Base-by-base conservation (phyloP, 2,888 invertebrate genomes). In the Dastarcus helophoroides region DNA sequence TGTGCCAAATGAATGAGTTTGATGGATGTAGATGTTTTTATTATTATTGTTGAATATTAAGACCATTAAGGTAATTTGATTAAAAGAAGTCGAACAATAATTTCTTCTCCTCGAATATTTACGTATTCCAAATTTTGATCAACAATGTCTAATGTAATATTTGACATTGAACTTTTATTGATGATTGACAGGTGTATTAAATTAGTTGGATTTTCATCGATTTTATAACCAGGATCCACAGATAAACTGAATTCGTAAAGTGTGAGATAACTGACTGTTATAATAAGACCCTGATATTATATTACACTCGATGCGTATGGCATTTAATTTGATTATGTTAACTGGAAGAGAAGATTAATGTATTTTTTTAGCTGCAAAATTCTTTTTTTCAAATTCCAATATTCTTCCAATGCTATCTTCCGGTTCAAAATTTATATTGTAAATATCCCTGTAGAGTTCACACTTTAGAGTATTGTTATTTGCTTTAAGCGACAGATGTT, bases 221-320 rank as follows among this genome's bases (percentile, higher is more conserved):
- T 47, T 42, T 51, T 49, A 47, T 52, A 58, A 7, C 55, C 56
- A 12, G 54, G 50, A 16, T 42, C 38, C 10, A 49, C 47, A 14
- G 33, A 36, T 3, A 48, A 41, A n/a, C 44, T 49, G 44, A 58
- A 58, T 40, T 53, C 47, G 34, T 57, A 58, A 44, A 3, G 47
- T 53, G 33, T 59, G 54, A 3, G 45, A 43, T 13, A 35, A 43
- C 23, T 37, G 38, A 7, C 44, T 43, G 38, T 53, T 51, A 6
- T 44, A 31, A 31, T 47, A 56, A 15, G 53, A 43, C 14, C 51
- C 53, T 4, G 36, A 27, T 2, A 41, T 47, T 6, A 51, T 44
- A 35, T 48, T 52, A 30, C 48, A 51, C 7, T 44, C 42, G 7
- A 44, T 30, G 11, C 32, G 37, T 11, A 41, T 36, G 6, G 32